These are phyloP conservation scores for Trypoxylus dichotomus DNA, from an alignment of 1,140 invertebrate species.

Conservation along the genomic window DNA sequence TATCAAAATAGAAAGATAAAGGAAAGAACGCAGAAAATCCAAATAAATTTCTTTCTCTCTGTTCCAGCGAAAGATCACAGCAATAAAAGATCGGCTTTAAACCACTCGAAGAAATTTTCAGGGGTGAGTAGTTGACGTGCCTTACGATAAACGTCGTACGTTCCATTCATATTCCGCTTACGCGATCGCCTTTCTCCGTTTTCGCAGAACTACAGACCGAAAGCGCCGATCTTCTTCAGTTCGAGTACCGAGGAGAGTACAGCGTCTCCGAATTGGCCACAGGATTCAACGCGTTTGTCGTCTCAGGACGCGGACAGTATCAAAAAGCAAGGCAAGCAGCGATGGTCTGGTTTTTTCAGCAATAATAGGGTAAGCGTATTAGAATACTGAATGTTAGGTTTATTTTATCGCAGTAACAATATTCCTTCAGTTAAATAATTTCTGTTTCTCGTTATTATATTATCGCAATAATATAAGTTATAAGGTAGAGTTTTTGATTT, in stretches of 20 bases:
- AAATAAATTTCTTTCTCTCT: constrained; percentile 28
- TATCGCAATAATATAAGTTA: too few relatives aligned
- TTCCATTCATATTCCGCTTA: neutral
- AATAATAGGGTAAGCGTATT: constrained; percentile 57
- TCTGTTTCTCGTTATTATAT: too few relatives aligned
- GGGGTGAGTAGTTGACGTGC: constrained; percentile 43
- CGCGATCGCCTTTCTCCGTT: neutral
- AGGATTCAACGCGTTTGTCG: constrained; percentile 37
- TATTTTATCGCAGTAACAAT: too few relatives aligned
- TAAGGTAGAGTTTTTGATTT: too few relatives aligned
- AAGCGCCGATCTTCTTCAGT: constrained; percentile 63
- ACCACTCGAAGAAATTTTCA: constrained; percentile 49
- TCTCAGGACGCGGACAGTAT: constrained; percentile 47
- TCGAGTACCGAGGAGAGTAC: constrained; percentile 63
- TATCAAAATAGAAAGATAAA: too few relatives aligned
- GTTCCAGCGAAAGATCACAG: constrained; percentile 47
- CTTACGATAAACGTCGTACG: neutral
- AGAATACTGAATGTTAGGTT: too few relatives aligned
- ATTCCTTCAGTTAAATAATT: too few relatives aligned
- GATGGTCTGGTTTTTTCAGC: constrained; percentile 68
- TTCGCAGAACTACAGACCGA: constrained; percentile 58
- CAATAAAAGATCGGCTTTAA: constrained; percentile 49
- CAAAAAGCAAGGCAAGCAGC: constrained; percentile 63
- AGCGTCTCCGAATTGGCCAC: constrained; percentile 45
- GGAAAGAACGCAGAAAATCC: neutral